phyloP scores from a whole-genome alignment of 2,797 vertebrate genomes.

The Rhabdomys pumilio region DNA sequence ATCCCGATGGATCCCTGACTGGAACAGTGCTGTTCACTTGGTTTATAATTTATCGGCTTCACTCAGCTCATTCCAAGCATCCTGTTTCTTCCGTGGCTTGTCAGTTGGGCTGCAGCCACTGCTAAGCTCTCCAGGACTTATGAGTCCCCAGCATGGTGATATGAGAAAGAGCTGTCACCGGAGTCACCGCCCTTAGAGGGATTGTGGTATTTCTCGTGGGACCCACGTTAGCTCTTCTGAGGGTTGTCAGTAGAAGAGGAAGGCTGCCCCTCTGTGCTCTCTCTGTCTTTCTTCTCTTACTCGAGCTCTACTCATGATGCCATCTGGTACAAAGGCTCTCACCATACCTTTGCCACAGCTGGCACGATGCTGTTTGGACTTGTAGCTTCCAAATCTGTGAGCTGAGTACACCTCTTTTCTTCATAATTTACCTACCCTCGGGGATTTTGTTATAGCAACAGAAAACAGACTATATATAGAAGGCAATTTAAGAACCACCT shows the following conservation, averaged over 20 bases:
- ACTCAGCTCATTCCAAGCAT: background rate
- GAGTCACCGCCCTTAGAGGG: background rate
- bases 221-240: background rate
- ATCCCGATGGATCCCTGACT: no score
- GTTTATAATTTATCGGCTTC: background rate
- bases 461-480: background rate
- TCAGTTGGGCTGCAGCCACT: background rate
- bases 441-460: slow-evolving; percentile 22
- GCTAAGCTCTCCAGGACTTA: background rate
- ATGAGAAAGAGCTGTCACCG: background rate
- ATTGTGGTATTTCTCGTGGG: background rate
- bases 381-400: background rate
- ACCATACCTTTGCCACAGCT: background rate
- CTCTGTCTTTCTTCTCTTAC: background rate
- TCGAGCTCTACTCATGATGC: background rate
- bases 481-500: slow-evolving; percentile 2
- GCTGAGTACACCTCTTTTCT: background rate
- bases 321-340: background rate
- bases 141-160: no score
- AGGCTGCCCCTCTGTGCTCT: background rate
- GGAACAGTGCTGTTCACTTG: background rate
- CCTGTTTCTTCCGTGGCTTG: background rate
- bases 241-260: background rate
- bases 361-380: background rate
- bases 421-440: background rate